Base-by-base conservation (phyloP, 2,888 invertebrate genomes). In the Biston stratarius region DNA sequence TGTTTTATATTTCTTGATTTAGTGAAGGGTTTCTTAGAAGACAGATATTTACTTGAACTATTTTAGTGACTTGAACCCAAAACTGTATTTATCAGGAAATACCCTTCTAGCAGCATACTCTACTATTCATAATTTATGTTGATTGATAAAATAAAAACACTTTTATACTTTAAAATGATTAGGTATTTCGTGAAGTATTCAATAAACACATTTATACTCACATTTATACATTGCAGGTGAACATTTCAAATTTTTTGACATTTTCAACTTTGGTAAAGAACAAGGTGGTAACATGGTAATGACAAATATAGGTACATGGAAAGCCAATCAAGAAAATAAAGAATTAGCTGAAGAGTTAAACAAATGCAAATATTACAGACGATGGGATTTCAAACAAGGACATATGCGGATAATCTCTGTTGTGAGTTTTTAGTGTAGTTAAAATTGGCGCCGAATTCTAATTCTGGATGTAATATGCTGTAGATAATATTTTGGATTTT, bases 231-330 rank as follows among this genome's bases (percentile, higher is more conserved):
- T 76, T 73, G 24, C 71, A 83, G 82, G 58, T 52, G 34, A 47
- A 5, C 45, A 65, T 0, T 86, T 81, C 57, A 58, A 60, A 12
- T 51, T 90, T 0, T 77, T 74, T 40, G 90, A 90, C 48, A 64
- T 85, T 2, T 88, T 75, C 57, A 91, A 88, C 74, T 88, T 83
- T 61, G 90, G 90, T 0, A 89, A 83, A 77, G 71, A 81, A 0
- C 87, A 86, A 79, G 86, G 85, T 6, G 87, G 88, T 6, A 69
- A 73, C 53, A 75, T 86, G 36, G 79, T 80, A 6, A 47, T 83
- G 0, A 71, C 70, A 6, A 60, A 76, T 42, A 47, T 79, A 14
- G 88, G 85, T 42, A 63, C 63, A 2, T 89, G 87, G 86, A 74
- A 67, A 55, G 0, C 10, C 7, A 14, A 60, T 9, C 65, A 58